phyloP scores from a whole-genome alignment of 1,140 invertebrate species.

The Ectropis grisescens region DNA sequence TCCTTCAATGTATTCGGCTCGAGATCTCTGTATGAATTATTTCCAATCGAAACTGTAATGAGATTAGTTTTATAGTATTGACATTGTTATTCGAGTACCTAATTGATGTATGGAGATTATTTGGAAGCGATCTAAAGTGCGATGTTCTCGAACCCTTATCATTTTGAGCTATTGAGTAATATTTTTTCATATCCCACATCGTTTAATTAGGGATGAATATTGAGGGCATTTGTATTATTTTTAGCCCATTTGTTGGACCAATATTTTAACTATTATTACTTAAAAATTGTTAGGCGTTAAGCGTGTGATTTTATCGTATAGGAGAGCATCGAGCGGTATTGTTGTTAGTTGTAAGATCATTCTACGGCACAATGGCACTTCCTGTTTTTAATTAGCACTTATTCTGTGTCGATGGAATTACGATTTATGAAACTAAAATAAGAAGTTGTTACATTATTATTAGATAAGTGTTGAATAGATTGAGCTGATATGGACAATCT shows the following conservation, averaged over 20 bases:
- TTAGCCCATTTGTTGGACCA: conserved; percentile 71
- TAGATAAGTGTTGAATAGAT: conserved; percentile 70
- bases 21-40: conserved; percentile 55
- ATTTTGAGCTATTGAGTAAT: conserved; percentile 69
- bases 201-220: conserved; percentile 70
- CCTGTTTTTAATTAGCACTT: conserved; percentile 70
- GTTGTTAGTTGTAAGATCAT: conserved; percentile 67
- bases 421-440: conserved; percentile 65
- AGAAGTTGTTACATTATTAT: conserved; percentile 70
- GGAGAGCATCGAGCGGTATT: conserved; percentile 66
- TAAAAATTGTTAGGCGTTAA: conserved; percentile 70
- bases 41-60: conserved; percentile 64
- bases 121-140: conserved; percentile 48
- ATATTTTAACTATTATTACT: conserved; percentile 71
- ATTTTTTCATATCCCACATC: conserved; percentile 69
- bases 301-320: conserved; percentile 69
- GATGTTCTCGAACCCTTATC: conserved; percentile 61
- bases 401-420: conserved; percentile 68
- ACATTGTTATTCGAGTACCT: conserved; percentile 67
- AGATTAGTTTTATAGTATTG: conserved; percentile 68
- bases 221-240: conserved; percentile 70
- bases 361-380: conserved; percentile 69
- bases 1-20: conserved; percentile 36
- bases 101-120: conserved; percentile 60
- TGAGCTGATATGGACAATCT: conserved; percentile 67